These are phyloP conservation scores for Gobio gobio DNA, from an alignment of 2,113 vertebrate genomes.

Conservation along the genomic window DNA sequence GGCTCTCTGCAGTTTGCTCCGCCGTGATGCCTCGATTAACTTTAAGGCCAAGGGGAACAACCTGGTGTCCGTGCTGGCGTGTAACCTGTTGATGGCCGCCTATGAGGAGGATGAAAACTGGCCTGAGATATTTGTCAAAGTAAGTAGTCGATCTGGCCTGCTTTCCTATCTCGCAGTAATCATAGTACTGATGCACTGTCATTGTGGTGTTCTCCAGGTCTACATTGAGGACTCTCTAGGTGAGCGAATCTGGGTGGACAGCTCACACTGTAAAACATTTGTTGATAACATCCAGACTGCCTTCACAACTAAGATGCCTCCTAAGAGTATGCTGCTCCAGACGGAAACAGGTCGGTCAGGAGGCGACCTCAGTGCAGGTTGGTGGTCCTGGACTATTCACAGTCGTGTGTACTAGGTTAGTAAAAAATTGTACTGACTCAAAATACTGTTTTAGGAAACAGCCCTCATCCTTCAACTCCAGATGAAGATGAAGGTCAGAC, in stretches of 20 bases:
- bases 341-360: slow-evolving; percentile 83
- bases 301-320: slow-evolving; percentile 94
- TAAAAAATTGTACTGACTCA: background rate
- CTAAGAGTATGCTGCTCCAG: slow-evolving; percentile 92
- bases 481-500: slow-evolving; percentile 98
- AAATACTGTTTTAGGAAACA: slow-evolving; percentile 80
- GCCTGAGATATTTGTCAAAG: slow-evolving; percentile 99
- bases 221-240: slow-evolving; percentile 98
- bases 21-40: slow-evolving; percentile 93
- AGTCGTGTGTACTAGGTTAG: background rate
- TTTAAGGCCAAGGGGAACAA: slow-evolving; percentile 98
- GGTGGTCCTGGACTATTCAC: background rate
- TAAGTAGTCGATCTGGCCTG: slow-evolving; percentile 44
- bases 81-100: slow-evolving; percentile 96
- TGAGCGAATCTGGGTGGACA: slow-evolving; percentile 98
- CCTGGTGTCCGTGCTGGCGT: slow-evolving; percentile 92
- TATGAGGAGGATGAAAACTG: slow-evolving; percentile 99
- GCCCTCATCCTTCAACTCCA: slow-evolving; percentile 92
- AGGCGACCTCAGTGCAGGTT: slow-evolving; percentile 95
- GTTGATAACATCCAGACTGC: slow-evolving; percentile 98
- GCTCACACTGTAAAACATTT: slow-evolving; percentile 93
- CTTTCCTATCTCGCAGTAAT: background rate
- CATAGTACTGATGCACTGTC: background rate
- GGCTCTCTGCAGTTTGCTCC: slow-evolving; percentile 93
- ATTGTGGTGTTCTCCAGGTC: slow-evolving; percentile 76